Conservation (phyloP, 2,113 vertebrate genomes). For the Psammodynastes pulverulentus region DNA sequence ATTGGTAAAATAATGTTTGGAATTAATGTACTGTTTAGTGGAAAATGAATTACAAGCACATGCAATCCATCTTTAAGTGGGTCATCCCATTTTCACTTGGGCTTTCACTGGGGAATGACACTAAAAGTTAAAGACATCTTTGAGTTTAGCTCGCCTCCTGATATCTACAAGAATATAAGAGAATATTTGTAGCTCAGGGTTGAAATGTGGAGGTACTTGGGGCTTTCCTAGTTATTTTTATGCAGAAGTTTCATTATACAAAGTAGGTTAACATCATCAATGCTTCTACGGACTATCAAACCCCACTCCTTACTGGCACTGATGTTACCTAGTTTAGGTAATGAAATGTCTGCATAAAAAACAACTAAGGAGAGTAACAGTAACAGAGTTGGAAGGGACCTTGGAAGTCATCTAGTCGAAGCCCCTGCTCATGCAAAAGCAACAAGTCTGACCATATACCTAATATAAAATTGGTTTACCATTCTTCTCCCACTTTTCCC, state of each 20-base stretch:
- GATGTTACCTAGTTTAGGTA: not conserved
- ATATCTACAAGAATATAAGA: not conserved
- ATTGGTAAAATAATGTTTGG: not conserved
- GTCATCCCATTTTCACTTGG: not conserved
- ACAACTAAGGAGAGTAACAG: not conserved
- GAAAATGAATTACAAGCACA: not conserved
- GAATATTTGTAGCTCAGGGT: not conserved
- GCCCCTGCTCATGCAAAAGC: not conserved
- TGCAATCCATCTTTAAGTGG: not conserved
- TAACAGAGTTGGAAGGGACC: not conserved
- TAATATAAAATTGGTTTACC: not conserved
- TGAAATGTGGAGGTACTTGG: not conserved
- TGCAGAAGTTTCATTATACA: not conserved
- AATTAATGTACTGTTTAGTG: not conserved
- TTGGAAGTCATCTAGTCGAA: not conserved
- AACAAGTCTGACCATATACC: not conserved
- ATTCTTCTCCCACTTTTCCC: not conserved
- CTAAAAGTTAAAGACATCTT: not conserved
- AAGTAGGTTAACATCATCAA: not conserved
- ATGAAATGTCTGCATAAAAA: not conserved
- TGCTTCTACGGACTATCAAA: not conserved
- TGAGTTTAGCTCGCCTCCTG: not conserved
- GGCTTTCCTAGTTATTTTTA: not conserved
- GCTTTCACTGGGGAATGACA: not conserved
- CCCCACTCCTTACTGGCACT: not conserved